Conservation (phyloP, 1,140 invertebrate genomes). For the Danaus melanippus region DNA sequence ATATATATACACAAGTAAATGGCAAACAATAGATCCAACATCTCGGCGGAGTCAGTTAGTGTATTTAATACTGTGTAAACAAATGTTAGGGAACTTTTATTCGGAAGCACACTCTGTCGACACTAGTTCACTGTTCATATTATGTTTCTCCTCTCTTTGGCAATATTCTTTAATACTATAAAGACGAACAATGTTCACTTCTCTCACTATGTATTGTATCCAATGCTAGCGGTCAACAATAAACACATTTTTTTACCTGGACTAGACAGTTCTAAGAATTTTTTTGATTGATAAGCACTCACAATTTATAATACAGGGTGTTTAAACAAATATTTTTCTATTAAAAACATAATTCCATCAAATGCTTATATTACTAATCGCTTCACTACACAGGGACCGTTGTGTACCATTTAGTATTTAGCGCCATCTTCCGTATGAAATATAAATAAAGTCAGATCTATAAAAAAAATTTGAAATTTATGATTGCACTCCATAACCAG, state of each 20-base stretch:
- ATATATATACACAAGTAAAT: slow-evolving; percentile 65
- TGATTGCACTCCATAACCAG: slow-evolving; percentile 44
- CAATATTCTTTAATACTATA: slow-evolving; percentile 11
- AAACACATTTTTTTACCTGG: neutral
- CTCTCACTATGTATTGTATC: no score
- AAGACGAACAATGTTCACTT: slow-evolving; percentile 9
- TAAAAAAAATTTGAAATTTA: slow-evolving; percentile 37
- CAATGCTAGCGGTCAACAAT: no score
- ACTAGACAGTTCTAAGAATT: slow-evolving; percentile 1
- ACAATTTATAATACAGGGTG: no score
- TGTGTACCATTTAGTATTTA: slow-evolving; percentile 8
- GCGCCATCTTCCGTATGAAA: slow-evolving; percentile 10
- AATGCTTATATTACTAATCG: no score
- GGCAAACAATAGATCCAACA: slow-evolving; percentile 47
- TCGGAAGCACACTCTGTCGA: no score
- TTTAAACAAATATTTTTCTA: neutral
- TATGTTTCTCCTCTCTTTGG: no score
- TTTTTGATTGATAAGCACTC: no score
- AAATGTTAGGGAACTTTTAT: neutral
- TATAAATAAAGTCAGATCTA: slow-evolving; percentile 47
- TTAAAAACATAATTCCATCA: neutral
- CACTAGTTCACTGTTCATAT: no score
- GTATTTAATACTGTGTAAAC: slow-evolving; percentile 13
- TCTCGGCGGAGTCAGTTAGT: slow-evolving; percentile 15
- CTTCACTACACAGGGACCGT: no score